phyloP scores from a whole-genome alignment of 2,113 vertebrate species.

The Psilopogon haemacephalus region DNA sequence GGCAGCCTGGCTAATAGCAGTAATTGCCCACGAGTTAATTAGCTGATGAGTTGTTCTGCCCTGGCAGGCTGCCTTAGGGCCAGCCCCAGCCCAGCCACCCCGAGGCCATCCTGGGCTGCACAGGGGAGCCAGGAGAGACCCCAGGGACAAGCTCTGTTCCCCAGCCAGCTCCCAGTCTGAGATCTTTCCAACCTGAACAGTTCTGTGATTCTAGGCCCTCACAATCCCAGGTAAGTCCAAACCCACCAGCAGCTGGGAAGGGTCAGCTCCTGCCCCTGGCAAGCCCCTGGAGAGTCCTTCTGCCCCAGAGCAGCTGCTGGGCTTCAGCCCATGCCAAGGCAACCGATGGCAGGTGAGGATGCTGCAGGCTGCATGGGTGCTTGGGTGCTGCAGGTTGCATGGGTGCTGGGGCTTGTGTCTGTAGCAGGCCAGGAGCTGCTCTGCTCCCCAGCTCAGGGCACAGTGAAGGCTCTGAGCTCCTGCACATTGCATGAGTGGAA shows the following conservation, averaged over 20 bases:
- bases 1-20: not conserved
- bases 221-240: not conserved
- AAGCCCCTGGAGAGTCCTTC: not conserved
- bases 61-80: not conserved
- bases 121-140: not conserved
- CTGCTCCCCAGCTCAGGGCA: rapidly evolving
- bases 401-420: not conserved
- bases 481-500: not conserved
- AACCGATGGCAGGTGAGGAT: not conserved
- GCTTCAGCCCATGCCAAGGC: not conserved
- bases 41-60: not conserved
- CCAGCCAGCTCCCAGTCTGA: not conserved
- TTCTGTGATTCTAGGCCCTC: not conserved
- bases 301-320: not conserved
- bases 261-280: not conserved
- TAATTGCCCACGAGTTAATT: not conserved
- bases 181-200: no score
- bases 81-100: not conserved
- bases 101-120: not conserved
- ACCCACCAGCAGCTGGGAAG: rapidly evolving
- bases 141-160: rapidly evolving
- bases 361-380: not conserved
- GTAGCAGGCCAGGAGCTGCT: not conserved
- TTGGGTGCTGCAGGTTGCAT: not conserved
- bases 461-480: not conserved